Evolutionary conservation across 2,888 invertebrate genomes (phyloP).

Genomic region (Seira ritae): DNA sequence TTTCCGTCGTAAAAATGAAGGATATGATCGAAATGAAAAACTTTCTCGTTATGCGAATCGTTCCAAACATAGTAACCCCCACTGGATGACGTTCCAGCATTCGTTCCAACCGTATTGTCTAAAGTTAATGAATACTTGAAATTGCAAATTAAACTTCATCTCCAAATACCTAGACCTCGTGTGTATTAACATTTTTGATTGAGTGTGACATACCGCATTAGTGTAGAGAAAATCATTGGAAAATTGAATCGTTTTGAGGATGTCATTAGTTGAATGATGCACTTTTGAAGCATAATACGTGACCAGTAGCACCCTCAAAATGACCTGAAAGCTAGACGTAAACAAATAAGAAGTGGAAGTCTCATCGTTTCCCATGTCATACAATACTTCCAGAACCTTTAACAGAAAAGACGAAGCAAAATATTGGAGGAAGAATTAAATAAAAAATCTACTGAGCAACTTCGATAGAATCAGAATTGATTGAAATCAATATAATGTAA

Average conservation of each 20-base stretch:
- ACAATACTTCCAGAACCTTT: neutral
- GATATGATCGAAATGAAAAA: slow-evolving; percentile 38
- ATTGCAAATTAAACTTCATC: neutral
- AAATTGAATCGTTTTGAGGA: slow-evolving; percentile 3
- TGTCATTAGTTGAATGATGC: slow-evolving; percentile 33
- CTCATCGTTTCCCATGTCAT: neutral
- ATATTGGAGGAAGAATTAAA: no score
- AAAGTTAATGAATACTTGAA: neutral
- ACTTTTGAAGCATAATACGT: slow-evolving; percentile 23
- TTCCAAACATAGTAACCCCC: slow-evolving; percentile 23
- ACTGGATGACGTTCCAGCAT: slow-evolving; percentile 34
- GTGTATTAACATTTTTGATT: no score
- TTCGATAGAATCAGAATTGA: no score
- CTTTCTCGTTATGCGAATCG: slow-evolving; percentile 18
- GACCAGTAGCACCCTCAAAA: slow-evolving; percentile 17
- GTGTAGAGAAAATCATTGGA: neutral
- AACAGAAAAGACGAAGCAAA: no score
- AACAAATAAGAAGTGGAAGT: neutral
- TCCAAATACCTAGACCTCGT: no score
- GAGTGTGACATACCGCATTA: neutral
- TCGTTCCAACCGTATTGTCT: slow-evolving; percentile 18
- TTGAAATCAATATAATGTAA: no score
- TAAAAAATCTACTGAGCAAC: neutral
- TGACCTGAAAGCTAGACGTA: slow-evolving; percentile 21
- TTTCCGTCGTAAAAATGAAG: slow-evolving; percentile 36